phyloP scores from a whole-genome alignment of 2,888 invertebrate species.

The Argyresthia goedartella region DNA sequence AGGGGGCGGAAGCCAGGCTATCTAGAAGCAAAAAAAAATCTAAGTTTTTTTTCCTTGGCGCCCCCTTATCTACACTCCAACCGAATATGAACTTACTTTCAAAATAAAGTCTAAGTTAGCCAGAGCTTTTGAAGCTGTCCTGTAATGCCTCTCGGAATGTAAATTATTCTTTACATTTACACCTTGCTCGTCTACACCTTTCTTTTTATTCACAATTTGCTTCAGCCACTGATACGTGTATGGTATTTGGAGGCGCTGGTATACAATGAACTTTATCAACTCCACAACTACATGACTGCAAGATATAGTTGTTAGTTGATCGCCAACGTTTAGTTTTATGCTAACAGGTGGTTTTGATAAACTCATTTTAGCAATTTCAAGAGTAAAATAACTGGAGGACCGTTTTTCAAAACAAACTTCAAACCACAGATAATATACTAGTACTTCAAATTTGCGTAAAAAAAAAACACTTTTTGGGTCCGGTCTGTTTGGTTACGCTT shows the following conservation, averaged over 20 bases:
- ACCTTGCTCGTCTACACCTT: slow-evolving; percentile 26
- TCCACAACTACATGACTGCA: slow-evolving; percentile 70
- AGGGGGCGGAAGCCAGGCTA: too few species aligned
- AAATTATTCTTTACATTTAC: slow-evolving; percentile 35
- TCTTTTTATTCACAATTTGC: slow-evolving; percentile 47
- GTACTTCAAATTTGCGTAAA: too few species aligned
- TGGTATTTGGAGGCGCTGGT: slow-evolving; percentile 70
- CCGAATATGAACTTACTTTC: slow-evolving; percentile 38
- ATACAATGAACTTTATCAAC: slow-evolving; percentile 66
- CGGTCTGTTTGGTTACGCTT: too few species aligned
- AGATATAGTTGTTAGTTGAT: slow-evolving; percentile 66
- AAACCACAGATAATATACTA: background rate
- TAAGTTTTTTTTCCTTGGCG: too few species aligned
- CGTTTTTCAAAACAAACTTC: background rate
- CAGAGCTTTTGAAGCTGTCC: slow-evolving; percentile 45
- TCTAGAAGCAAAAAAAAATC: background rate
- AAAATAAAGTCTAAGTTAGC: slow-evolving; percentile 55
- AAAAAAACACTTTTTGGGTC: background rate
- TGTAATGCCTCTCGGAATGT: slow-evolving; percentile 53
- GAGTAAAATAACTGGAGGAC: background rate
- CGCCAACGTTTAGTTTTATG: slow-evolving; percentile 53
- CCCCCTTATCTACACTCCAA: too few species aligned
- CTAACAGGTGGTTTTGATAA: slow-evolving; percentile 18
- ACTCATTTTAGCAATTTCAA: background rate
- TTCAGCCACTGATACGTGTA: slow-evolving; percentile 63